Base-by-base conservation (phyloP, 2,888 invertebrate genomes). In the Dexiosoma caninum region DNA sequence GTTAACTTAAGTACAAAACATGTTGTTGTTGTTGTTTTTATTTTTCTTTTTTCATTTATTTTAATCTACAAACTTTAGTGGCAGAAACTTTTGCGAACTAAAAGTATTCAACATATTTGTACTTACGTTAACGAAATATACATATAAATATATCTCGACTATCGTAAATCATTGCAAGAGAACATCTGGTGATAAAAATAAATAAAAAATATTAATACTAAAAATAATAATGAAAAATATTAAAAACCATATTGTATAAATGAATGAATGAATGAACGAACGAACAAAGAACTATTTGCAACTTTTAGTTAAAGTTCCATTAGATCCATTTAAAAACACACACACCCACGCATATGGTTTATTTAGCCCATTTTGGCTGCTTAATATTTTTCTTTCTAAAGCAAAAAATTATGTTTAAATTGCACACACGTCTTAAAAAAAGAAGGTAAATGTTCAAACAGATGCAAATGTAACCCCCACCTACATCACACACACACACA, bases 401-500 rank as follows among this genome's bases (percentile, higher is more conserved):
- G 21, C n/a, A 59, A 49, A 21, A 6, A 19, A 67, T 46, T 35
- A 37, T 46, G 62, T 74, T 69, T 64, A 19, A 64, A 74, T 57
- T 74, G 64, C 69, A 74, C 69, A 74, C 62, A 49, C 67, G 67
- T 78, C 72, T 57, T n/a, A n/a, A 37, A 4, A 30, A 16, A 5
- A 46, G 44, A 16, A 8, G 30, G 21, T 16, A 42, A 42, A 49
- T 83, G 0, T 49, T 42, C 1, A 37, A 27, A 51, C 1, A 44
- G 23, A 46, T 37, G 12, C 16, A 81, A 27, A 67, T 69, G 21
- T 30, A 76, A 64, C 55, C 55, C 32, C 69, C 32, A 57, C 23
- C 14, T 51, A 69, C 42, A 37, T 40, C 49, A 21, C 14, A 69
- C 55, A 67, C 37, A 60, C 37, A 60, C 49, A n/a, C n/a, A n/a